A percentile compares a stretch with the other conserved stretches of the same genome.
These are phyloP conservation scores for Columba janthina DNA, from an alignment of 2,113 vertebrate genomes.

Conservation along the genomic window DNA sequence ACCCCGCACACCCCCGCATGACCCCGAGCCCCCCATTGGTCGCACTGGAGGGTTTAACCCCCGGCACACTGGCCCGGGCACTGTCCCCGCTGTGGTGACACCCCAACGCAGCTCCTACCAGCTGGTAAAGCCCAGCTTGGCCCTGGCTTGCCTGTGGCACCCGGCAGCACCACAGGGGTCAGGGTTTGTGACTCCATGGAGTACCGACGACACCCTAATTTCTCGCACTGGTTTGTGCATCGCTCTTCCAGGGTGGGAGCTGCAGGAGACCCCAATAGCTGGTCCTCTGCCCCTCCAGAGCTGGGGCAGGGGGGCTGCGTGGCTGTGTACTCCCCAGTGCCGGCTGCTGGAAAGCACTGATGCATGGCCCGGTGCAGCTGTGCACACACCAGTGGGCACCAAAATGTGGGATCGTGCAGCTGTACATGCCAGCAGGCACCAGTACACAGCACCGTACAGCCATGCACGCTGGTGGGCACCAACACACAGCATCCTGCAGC, in stretches of 20 bases:
- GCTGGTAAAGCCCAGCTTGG: neutral
- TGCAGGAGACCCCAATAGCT: neutral
- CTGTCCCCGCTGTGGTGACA: neutral
- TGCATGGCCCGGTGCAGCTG: neutral
- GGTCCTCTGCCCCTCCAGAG: neutral
- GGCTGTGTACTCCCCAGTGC: rapidly evolving
- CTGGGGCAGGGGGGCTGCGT: neutral
- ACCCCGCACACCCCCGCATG: neutral
- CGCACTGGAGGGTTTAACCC: neutral
- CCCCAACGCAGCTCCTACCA: rapidly evolving
- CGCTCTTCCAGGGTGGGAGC: neutral
- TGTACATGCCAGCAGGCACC: rapidly evolving
- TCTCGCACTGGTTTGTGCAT: rapidly evolving
- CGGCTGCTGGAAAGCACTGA: neutral
- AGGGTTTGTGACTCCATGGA: neutral
- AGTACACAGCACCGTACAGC: rapidly evolving
- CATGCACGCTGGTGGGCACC: rapidly evolving
- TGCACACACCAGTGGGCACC: too few species aligned
- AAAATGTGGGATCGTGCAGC: neutral
- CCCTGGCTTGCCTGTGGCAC: neutral
- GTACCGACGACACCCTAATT: neutral
- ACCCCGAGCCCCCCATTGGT: neutral
- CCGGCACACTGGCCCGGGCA: rapidly evolving
- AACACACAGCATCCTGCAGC: neutral
- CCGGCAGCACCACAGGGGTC: neutral